A percentile compares a stretch with the other conserved stretches of the same genome.
Conservation (phyloP, 2,888 invertebrate species). For the Hermaeophaga mercurialis region DNA sequence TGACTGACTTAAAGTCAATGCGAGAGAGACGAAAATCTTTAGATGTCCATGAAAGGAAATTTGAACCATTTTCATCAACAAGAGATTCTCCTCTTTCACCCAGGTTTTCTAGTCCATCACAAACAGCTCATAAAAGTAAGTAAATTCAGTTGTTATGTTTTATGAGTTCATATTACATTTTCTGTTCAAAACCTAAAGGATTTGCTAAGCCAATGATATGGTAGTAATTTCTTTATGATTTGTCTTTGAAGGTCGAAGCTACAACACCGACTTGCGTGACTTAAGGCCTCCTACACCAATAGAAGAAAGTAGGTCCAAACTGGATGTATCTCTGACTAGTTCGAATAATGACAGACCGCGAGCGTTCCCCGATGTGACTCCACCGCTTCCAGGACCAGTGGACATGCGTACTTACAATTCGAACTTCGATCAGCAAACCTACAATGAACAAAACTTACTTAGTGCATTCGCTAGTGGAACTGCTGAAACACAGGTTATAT, state of each 20-base stretch:
- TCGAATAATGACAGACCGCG: constrained; percentile 52
- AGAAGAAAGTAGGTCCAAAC: constrained; percentile 49
- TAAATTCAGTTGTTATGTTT: too few species aligned
- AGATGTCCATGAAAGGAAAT: constrained; percentile 68
- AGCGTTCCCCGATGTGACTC: constrained; percentile 66
- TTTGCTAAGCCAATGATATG: not conserved
- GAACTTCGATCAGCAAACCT: constrained; percentile 65
- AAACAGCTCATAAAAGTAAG: constrained; percentile 41
- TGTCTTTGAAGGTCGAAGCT: constrained; percentile 40
- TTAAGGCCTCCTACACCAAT: constrained; percentile 60
- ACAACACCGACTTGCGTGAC: constrained; percentile 59
- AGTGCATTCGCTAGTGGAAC: constrained; percentile 71
- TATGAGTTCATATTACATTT: too few species aligned
- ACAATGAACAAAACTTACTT: constrained; percentile 68
- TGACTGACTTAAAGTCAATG: constrained; percentile 76
- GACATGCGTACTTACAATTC: constrained; percentile 87
- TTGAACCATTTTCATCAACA: constrained; percentile 60
- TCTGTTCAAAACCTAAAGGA: too few species aligned
- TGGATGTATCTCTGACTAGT: constrained; percentile 38
- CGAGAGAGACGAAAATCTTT: constrained; percentile 78
- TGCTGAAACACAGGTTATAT: constrained; percentile 64
- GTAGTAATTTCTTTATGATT: not conserved
- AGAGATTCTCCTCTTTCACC: constrained; percentile 65
- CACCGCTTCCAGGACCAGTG: constrained; percentile 83
- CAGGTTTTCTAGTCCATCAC: constrained; percentile 61